Evolutionary conservation across 2,888 invertebrate genomes (phyloP), one percentile per base, ranked within the genome.

Genomic region (Diogma glabrata): DNA sequence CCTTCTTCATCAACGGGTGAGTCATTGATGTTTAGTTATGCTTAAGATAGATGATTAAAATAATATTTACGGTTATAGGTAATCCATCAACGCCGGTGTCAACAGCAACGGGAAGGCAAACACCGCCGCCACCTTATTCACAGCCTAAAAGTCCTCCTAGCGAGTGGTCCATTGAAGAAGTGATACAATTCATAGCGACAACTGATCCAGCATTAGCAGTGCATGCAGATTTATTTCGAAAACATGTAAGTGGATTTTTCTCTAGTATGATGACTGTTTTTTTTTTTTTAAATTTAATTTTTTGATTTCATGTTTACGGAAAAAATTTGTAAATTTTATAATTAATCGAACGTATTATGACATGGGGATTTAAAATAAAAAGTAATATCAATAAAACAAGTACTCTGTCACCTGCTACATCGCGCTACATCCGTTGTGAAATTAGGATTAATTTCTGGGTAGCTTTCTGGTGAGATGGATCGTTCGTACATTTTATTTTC

Each of bases 141-240:
- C 62, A 69, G 52, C 64, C 73, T 19, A 74, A 73, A 52, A 68
- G 75, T 28, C 78, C 78, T 51, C 87, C 89, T 20, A 78, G 79
- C 19, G 89, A 90, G 63, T 96, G 95, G 96, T 82, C 87, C 14
- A 91, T 94, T 20, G 94, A 95, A 64, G 92, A 95, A 65, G 95
- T 95, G 52, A 93, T 94, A 61, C 83, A 86, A 56, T 87, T 89
- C 69, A 92, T 96, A 56, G 85, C 85, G 52, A 81, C 84, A 53
- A 82, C 86, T 19, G 95, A 95, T 71, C 81, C 83, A 30, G 83
- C 85, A 49, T 75, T 95, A 48, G 84, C 86, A 12, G 79, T 84
- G 1, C 90, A 94, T 69, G 89, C 92, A 0, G 94, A 95, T 65
- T 75, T 93, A 53, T 95, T 95, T 69, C 77, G 90, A 61, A 90